A percentile compares a stretch with the other conserved stretches of the same genome.
phyloP scores from a whole-genome alignment of 2,113 vertebrate genomes.

The Saguinus imperator region DNA sequence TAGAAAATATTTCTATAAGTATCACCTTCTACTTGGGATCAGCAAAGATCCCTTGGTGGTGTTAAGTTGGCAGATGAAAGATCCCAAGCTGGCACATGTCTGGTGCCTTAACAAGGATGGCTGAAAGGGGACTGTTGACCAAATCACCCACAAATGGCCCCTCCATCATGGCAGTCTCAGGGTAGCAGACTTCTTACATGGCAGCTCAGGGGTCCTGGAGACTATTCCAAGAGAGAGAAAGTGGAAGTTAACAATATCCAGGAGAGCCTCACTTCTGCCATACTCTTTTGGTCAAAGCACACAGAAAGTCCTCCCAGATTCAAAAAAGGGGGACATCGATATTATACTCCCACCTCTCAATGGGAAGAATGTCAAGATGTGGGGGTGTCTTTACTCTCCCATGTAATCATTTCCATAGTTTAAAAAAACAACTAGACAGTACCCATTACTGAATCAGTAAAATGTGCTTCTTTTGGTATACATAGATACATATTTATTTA shows the following conservation, averaged over 20 bases:
- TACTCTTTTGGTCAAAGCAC: not conserved
- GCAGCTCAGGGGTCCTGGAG: not conserved
- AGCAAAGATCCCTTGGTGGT: not conserved
- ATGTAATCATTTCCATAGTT: not conserved
- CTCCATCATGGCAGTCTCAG: not conserved
- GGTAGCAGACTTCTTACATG: not conserved
- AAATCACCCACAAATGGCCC: not conserved
- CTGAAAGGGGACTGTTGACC: not conserved
- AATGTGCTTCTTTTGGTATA: not conserved
- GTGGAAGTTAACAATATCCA: not conserved
- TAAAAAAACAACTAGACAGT: not conserved
- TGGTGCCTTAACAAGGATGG: not conserved
- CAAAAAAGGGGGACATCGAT: not conserved
- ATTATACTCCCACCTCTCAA: not conserved
- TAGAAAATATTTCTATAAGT: not conserved
- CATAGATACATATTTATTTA: not conserved
- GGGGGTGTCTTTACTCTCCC: not conserved
- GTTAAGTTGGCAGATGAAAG: not conserved
- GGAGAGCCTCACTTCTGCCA: not conserved
- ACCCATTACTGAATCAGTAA: not conserved
- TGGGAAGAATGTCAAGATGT: not conserved
- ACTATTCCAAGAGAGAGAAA: not conserved
- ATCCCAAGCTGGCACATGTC: not conserved
- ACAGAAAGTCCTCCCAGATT: not conserved
- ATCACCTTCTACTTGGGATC: not conserved